phyloP scores from a whole-genome alignment of 2,113 vertebrate species.

The Gallinago media region DNA sequence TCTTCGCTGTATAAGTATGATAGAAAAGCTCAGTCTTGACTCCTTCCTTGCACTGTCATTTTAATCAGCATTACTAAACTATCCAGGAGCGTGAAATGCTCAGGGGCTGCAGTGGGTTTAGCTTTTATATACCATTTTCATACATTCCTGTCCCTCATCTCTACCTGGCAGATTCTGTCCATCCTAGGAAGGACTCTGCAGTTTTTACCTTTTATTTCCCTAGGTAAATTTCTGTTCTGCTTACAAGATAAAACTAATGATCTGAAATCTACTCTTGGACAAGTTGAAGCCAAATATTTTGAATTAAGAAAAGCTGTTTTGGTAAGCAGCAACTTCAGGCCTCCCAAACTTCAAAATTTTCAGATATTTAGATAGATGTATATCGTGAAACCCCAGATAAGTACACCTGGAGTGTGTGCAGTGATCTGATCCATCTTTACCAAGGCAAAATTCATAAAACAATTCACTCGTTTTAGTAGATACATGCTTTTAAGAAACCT shows the following conservation, averaged over 20 bases:
- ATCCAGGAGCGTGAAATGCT: background rate
- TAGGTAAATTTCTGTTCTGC: background rate
- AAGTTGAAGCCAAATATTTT: background rate
- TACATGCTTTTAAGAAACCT: background rate
- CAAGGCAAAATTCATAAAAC: background rate
- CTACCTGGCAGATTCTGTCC: background rate
- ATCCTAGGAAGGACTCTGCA: background rate
- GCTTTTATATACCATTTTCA: background rate
- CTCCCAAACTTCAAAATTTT: background rate
- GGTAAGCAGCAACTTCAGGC: background rate
- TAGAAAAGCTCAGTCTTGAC: background rate
- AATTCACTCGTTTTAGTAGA: background rate
- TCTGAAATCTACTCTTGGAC: background rate
- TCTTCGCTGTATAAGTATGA: background rate
- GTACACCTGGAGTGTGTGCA: background rate
- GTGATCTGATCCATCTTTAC: background rate
- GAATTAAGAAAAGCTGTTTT: background rate
- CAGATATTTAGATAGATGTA: background rate
- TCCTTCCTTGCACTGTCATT: background rate
- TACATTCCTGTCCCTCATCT: background rate
- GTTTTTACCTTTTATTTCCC: accelerated
- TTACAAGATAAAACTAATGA: background rate
- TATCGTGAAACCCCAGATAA: background rate
- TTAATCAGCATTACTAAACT: background rate
- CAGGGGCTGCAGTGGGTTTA: background rate